phyloP scores from a whole-genome alignment of 2,888 invertebrate genomes.

The Microplitis manilae region DNA sequence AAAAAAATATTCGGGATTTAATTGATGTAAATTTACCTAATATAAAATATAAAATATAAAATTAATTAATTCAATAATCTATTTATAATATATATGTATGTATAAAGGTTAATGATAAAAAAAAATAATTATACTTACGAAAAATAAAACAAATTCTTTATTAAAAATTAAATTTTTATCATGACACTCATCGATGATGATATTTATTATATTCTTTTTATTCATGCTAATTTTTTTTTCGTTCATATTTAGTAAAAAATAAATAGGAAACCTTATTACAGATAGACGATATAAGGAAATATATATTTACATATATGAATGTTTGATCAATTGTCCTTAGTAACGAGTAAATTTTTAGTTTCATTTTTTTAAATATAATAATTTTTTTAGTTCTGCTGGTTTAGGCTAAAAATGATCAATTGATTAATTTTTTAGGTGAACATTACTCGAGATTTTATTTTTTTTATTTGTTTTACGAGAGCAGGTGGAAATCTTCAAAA shows the following conservation, averaged over 20 bases:
- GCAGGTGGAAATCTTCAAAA: too few species aligned
- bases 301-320: neutral
- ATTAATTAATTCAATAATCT: neutral
- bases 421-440: too few species aligned
- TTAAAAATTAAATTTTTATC: slow-evolving; percentile 54
- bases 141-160: slow-evolving; percentile 61
- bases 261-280: too few species aligned
- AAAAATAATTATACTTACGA: slow-evolving; percentile 55
- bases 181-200: slow-evolving; percentile 57
- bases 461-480: too few species aligned
- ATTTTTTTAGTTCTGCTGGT: too few species aligned
- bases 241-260: neutral
- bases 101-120: neutral
- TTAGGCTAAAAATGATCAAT: too few species aligned
- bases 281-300: too few species aligned
- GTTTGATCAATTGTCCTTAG: slow-evolving; percentile 60
- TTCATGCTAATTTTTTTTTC: slow-evolving; percentile 55
- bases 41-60: slow-evolving; percentile 1
- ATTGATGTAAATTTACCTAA: slow-evolving; percentile 58
- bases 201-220: slow-evolving; percentile 54
- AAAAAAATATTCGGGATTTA: slow-evolving; percentile 55
- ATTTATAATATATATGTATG: too few species aligned
- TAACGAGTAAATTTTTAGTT: neutral
- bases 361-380: too few species aligned
- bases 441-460: too few species aligned